phyloP scores from a whole-genome alignment of 2,797 vertebrate species.

The Chrosomus eos region DNA sequence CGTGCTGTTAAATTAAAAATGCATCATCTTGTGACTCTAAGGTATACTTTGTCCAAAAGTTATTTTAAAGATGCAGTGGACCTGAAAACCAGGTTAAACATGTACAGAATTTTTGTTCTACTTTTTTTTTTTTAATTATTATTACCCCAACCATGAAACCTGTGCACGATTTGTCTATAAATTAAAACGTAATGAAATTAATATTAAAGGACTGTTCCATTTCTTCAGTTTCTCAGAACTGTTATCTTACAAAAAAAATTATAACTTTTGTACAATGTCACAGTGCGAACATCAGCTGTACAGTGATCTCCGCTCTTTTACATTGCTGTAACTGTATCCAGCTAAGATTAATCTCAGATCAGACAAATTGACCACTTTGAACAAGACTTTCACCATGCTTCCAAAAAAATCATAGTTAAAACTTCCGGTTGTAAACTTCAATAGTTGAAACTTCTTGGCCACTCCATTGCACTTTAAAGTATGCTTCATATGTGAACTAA shows the following conservation, averaged over 20 bases:
- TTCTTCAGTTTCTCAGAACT: background rate
- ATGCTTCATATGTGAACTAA: background rate
- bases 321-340: background rate
- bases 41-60: background rate
- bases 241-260: background rate
- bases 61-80: slow-evolving; percentile 20
- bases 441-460: background rate
- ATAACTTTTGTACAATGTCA: background rate
- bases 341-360: background rate
- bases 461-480: slow-evolving; percentile 25
- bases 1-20: slow-evolving; percentile 12
- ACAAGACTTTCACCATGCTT: slow-evolving; percentile 1
- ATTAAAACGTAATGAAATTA: background rate
- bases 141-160: background rate
- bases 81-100: background rate
- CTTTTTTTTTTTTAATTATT: slow-evolving; percentile 28
- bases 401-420: background rate
- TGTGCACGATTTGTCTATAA: slow-evolving; percentile 29
- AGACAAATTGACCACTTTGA: background rate
- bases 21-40: slow-evolving; percentile 25
- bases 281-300: background rate
- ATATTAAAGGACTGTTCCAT: background rate
- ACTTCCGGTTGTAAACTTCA: background rate
- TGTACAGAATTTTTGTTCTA: slow-evolving; percentile 53
- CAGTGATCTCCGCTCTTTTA: background rate